These are phyloP conservation scores for Calephelis perditalis DNA, from an alignment of 2,888 invertebrate genomes.

Conservation along the genomic window DNA sequence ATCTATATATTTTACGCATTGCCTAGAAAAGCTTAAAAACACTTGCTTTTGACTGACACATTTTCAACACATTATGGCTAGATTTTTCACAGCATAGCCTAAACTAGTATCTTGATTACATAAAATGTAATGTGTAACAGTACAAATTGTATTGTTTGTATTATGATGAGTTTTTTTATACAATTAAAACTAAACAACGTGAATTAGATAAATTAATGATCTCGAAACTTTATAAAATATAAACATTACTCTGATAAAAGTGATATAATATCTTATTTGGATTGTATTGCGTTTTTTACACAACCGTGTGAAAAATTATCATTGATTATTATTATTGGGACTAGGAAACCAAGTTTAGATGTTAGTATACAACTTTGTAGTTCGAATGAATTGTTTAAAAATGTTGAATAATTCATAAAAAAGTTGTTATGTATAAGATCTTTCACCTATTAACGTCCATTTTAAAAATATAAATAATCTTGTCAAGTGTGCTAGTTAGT, in stretches of 20 bases:
- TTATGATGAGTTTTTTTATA: neutral
- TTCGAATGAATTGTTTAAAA: too few relatives aligned
- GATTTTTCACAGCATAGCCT: neutral
- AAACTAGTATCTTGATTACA: neutral
- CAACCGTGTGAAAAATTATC: too few relatives aligned
- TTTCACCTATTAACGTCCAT: conserved; percentile 11
- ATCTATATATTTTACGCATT: neutral
- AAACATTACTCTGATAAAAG: too few relatives aligned
- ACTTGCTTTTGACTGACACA: neutral
- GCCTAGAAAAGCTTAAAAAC: neutral
- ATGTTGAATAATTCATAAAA: too few relatives aligned
- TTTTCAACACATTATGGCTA: neutral
- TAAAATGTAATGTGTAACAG: conserved; percentile 1
- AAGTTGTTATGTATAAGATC: neutral
- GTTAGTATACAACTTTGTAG: too few relatives aligned
- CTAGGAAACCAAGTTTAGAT: too few relatives aligned
- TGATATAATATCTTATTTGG: too few relatives aligned
- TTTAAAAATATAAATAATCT: conserved; percentile 6
- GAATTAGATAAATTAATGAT: neutral
- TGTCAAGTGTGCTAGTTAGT: conserved; percentile 10
- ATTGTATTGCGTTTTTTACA: too few relatives aligned
- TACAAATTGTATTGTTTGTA: conserved; percentile 4
- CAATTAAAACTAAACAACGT: neutral
- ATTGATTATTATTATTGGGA: too few relatives aligned
- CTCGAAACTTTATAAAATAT: neutral